Evolutionary conservation across 92 coral and sea anemone species (phyloP).

Genomic region (Phenganax marumi): DNA sequence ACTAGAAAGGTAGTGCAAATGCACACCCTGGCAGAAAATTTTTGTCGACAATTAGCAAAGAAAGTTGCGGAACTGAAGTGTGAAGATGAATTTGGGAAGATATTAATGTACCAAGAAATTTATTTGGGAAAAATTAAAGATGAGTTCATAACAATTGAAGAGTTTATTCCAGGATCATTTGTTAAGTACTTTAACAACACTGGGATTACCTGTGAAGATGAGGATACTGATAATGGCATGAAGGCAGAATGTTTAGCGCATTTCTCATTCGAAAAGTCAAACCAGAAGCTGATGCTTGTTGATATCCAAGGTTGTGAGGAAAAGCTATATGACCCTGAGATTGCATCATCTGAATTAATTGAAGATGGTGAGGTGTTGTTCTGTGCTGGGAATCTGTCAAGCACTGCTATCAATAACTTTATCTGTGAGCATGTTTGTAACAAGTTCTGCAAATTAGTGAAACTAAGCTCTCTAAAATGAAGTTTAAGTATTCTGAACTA

Average conservation of each 20-base stretch:
- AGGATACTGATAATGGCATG: slow-evolving; percentile 13
- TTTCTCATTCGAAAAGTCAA: slow-evolving; percentile 32
- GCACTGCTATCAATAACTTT: slow-evolving; percentile 25
- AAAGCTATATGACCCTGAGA: slow-evolving; percentile 38
- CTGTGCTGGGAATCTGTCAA: slow-evolving; percentile 39
- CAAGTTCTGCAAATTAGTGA: slow-evolving; percentile 27
- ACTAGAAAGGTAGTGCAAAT: slow-evolving; percentile 27
- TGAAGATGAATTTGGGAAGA: slow-evolving; percentile 27
- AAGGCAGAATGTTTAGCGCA: slow-evolving; percentile 41
- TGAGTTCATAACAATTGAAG: slow-evolving; percentile 26
- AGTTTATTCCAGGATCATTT: slow-evolving; percentile 37
- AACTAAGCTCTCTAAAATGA: not conserved
- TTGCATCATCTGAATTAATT: slow-evolving; percentile 22
- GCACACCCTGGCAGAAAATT: slow-evolving; percentile 27
- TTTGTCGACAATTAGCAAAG: slow-evolving; percentile 1
- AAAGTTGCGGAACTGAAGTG: not conserved
- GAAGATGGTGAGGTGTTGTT: slow-evolving; percentile 34
- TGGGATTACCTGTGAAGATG: slow-evolving; percentile 26
- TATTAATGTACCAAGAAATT: slow-evolving; percentile 18
- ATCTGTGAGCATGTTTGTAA: slow-evolving; percentile 14
- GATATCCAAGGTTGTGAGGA: slow-evolving; percentile 36
- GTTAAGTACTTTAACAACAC: slow-evolving; percentile 32
- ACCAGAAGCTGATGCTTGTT: slow-evolving; percentile 23
- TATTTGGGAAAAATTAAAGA: slow-evolving; percentile 25
- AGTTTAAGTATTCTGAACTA: slow-evolving; percentile 8